Percentiles rank a stretch among this genome's conserved stretches.
Evolutionary conservation across 2,888 invertebrate genomes (phyloP).

Genomic region (Drosophila glabriapex): DNA sequence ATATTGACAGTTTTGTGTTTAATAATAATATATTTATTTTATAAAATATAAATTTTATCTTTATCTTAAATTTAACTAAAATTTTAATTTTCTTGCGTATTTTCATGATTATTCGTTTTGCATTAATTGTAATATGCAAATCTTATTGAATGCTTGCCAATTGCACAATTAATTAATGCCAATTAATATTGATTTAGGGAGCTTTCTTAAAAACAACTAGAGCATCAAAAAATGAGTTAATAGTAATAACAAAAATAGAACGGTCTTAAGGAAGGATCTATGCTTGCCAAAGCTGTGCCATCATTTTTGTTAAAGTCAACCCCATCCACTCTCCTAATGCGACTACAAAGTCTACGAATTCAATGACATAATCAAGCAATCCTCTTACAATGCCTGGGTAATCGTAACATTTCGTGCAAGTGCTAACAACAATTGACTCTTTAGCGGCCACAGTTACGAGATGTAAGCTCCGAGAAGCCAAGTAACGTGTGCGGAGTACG

Average conservation of each 20-base stretch:
- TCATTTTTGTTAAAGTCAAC: background rate
- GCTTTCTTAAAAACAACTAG: background rate
- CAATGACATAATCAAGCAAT: slow-evolving; percentile 43
- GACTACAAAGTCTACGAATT: slow-evolving; percentile 6
- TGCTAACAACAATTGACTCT: slow-evolving; percentile 43
- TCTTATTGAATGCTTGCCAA: background rate
- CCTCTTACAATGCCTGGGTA: slow-evolving; percentile 12
- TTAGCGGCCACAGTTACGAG: slow-evolving; percentile 15
- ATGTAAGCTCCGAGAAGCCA: slow-evolving; percentile 28
- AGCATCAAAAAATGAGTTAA: background rate
- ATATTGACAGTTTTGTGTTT: background rate
- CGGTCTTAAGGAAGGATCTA: background rate
- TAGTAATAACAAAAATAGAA: background rate
- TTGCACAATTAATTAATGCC: background rate
- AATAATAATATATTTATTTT: background rate
- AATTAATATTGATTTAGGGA: background rate
- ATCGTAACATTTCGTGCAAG: slow-evolving; percentile 55
- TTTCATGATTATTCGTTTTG: background rate
- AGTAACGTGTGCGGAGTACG: slow-evolving; percentile 5
- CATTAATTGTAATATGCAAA: background rate
- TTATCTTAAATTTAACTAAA: background rate
- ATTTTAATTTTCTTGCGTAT: background rate
- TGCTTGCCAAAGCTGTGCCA: background rate
- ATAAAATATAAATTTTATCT: background rate
- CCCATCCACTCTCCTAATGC: background rate